These are phyloP conservation scores for Galaxias olidus DNA, from an alignment of 2,797 vertebrate genomes.

Conservation along the genomic window DNA sequence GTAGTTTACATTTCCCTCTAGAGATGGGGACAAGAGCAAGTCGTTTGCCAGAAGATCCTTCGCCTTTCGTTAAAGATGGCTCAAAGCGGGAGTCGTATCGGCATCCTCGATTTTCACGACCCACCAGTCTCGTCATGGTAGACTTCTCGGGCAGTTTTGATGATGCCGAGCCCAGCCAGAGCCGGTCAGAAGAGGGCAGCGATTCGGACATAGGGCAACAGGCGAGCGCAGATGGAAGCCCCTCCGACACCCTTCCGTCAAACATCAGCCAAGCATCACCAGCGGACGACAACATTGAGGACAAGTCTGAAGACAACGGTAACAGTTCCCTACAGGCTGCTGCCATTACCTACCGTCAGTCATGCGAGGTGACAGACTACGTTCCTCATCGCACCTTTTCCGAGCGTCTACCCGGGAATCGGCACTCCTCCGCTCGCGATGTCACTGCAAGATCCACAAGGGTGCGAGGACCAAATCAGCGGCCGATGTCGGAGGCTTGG, in stretches of 20 bases:
- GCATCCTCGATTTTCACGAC: slow-evolving; percentile 69
- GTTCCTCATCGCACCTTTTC: slow-evolving; percentile 79
- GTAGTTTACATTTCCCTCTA: not conserved
- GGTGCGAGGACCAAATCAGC: slow-evolving; percentile 68
- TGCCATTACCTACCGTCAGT: slow-evolving; percentile 52
- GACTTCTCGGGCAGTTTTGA: slow-evolving; percentile 80
- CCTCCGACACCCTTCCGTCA: slow-evolving; percentile 65
- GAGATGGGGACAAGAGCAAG: slow-evolving; percentile 80
- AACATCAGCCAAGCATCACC: slow-evolving; percentile 61
- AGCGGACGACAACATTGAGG: slow-evolving; percentile 58
- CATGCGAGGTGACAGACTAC: slow-evolving; percentile 74
- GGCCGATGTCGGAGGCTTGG: slow-evolving; percentile 80
- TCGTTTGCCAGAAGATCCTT: slow-evolving; percentile 75
- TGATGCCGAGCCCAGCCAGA: slow-evolving; percentile 72
- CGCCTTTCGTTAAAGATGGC: slow-evolving; percentile 72
- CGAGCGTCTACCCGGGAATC: slow-evolving; percentile 75
- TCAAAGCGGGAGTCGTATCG: slow-evolving; percentile 73
- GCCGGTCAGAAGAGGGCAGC: slow-evolving; percentile 79
- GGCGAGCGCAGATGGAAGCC: slow-evolving; percentile 73
- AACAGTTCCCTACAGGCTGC: slow-evolving; percentile 52
- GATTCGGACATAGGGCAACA: slow-evolving; percentile 77
- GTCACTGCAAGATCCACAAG: slow-evolving; percentile 70
- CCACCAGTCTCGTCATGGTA: slow-evolving; percentile 75
- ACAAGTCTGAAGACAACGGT: slow-evolving; percentile 59
- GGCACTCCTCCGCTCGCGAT: slow-evolving; percentile 69